A percentile compares a stretch with the other conserved stretches of the same genome.
These are phyloP conservation scores for Drosophila kohkoa DNA, from an alignment of 1,140 invertebrate genomes.

Conservation along the genomic window DNA sequence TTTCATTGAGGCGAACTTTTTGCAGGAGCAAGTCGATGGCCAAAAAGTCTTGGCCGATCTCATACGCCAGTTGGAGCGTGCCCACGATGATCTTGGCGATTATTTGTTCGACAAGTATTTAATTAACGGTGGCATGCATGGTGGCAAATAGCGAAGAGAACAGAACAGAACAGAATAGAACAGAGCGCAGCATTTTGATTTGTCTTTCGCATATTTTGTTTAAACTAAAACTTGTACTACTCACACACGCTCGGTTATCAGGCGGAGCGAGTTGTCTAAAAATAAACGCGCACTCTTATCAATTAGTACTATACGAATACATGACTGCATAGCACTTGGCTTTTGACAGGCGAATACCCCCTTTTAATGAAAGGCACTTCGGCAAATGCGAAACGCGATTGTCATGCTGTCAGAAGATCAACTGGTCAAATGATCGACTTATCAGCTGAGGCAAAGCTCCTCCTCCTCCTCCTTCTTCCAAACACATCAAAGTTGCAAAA, in stretches of 20 bases:
- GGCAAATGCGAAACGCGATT: background rate
- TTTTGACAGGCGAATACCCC: background rate
- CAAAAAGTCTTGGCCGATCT: constrained; percentile 91
- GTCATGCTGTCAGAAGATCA: constrained; percentile 16
- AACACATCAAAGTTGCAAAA: background rate
- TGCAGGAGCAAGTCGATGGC: constrained; percentile 91
- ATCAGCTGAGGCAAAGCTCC: constrained; percentile 40
- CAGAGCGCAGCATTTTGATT: no score
- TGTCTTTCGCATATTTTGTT: background rate
- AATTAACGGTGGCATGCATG: constrained; percentile 5
- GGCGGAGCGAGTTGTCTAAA: constrained; percentile 44
- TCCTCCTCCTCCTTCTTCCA: no score
- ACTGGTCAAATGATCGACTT: constrained; percentile 35
- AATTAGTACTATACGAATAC: constrained; percentile 9
- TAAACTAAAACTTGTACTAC: constrained; percentile 8
- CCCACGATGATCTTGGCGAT: constrained; percentile 90
- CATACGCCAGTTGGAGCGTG: constrained; percentile 89
- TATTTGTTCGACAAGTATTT: constrained; percentile 89
- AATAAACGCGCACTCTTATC: constrained; percentile 49
- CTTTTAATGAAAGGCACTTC: background rate
- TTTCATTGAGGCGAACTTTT: constrained; percentile 90
- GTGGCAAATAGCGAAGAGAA: background rate
- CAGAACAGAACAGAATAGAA: no score
- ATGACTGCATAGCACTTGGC: background rate
- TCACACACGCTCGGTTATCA: constrained; percentile 34